Evolutionary conservation across 2,797 vertebrate genomes (phyloP), one percentile per base, ranked within the genome.

Genomic region (Gallirallus australis): DNA sequence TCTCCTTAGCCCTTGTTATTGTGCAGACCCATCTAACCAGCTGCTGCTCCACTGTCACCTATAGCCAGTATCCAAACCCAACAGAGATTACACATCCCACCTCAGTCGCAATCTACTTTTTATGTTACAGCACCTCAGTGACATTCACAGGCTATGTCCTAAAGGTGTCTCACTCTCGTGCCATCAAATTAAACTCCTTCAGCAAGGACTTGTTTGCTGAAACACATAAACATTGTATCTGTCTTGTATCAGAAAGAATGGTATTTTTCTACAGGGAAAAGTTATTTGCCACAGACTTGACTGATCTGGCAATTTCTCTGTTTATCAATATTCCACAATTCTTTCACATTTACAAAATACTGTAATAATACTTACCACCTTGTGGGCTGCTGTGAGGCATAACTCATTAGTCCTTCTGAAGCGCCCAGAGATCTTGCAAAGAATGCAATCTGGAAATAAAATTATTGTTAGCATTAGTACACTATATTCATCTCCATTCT

Each of bases 101-200:
- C 61, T 69, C 6, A 1, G 54, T 0, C 90, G 27, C 63, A 82
- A 88, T 69, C 66, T 86, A 48, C 59, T 92, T 90, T 82, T 69
- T 73, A 68, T 47, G 61, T 77, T 84, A 64, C 48, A 90, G 88
- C 63, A 92, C 61, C 83, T 79, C 68, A 45, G 25, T 35, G 72
- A 78, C 84, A 82, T 83, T 81, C 82, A 65, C n/a, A 83, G 71
- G 48, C 48, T 37, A 64, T 13, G 23, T 75, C 65, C 87, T 93
- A 72, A 73, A 82, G 78, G 72, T 48, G 69, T 89, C 78, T 92
- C 72, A 39, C 45, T 89, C 48, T 76, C 59, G 37, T 2, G 3
- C 61, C 86, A 91, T 83, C 93, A 90, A 92, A 90, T 80, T 81
- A 86, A 85, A 89, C 72, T 71, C 23, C 72, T 75, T 92, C 80